Conservation (phyloP, 2,888 invertebrate genomes). For the Eupeodes luniger region DNA sequence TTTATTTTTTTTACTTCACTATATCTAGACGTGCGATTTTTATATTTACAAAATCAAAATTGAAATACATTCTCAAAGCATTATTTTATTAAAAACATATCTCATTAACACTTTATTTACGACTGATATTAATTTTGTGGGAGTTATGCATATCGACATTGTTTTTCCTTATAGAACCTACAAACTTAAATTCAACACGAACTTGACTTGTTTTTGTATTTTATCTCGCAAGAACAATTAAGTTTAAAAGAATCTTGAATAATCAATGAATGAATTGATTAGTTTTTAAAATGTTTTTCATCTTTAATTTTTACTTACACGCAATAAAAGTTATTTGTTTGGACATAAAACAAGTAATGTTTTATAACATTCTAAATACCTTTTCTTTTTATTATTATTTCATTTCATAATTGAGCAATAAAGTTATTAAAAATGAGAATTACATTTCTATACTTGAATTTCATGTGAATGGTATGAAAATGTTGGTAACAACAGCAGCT, state of each 20-base stretch:
- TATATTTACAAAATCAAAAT: background rate
- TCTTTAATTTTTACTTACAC: slow-evolving; percentile 19
- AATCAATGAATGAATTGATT: slow-evolving; percentile 1
- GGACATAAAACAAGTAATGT: slow-evolving; percentile 5
- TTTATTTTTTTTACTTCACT: too few relatives aligned
- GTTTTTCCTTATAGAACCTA: background rate
- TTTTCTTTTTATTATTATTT: too few relatives aligned
- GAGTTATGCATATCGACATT: background rate
- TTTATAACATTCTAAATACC: too few relatives aligned
- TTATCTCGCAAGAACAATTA: slow-evolving; percentile 7
- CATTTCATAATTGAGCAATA: too few relatives aligned
- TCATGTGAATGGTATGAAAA: too few relatives aligned
- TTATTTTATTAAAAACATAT: background rate
- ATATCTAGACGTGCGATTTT: background rate
- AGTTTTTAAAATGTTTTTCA: background rate
- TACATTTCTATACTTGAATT: too few relatives aligned
- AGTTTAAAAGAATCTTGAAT: background rate
- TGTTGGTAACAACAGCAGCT: too few relatives aligned
- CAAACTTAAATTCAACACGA: background rate
- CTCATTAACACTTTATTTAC: slow-evolving; percentile 10
- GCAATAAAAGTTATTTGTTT: slow-evolving; percentile 18
- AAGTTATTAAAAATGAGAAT: too few relatives aligned
- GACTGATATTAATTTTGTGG: background rate
- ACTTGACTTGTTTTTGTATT: background rate
- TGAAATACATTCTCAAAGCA: background rate